Evolutionary conservation across 1,140 invertebrate species (phyloP).

Genomic region (Euura lappo): DNA sequence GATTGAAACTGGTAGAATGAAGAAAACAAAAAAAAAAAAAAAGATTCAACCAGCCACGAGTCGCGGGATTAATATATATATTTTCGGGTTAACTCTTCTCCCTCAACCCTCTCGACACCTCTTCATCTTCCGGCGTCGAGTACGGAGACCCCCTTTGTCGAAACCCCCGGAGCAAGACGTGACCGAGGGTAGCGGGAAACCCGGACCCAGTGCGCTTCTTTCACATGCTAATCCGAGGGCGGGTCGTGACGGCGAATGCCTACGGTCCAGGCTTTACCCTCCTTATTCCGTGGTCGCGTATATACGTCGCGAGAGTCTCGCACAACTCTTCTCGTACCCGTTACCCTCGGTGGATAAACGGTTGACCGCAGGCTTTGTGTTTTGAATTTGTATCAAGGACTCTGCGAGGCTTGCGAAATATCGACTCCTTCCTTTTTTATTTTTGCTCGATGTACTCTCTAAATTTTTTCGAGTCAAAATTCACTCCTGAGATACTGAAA

Average conservation of each 20-base stretch:
- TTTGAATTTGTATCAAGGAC: neutral
- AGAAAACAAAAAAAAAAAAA: too few species aligned
- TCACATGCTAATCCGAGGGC: neutral
- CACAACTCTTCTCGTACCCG: neutral
- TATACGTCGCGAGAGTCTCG: too few species aligned
- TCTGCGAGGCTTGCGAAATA: neutral
- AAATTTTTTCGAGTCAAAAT: too few species aligned
- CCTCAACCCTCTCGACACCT: neutral
- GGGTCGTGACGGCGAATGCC: neutral
- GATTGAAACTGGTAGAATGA: too few species aligned
- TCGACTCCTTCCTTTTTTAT: too few species aligned
- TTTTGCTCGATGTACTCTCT: too few species aligned
- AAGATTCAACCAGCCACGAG: too few species aligned
- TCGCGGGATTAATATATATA: neutral
- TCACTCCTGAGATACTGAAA: too few species aligned
- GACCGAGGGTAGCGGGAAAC: neutral
- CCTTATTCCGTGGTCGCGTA: neutral
- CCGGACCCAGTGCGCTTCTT: neutral
- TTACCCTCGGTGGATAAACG: neutral
- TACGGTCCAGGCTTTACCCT: neutral
- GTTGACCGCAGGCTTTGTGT: neutral
- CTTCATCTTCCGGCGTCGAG: neutral
- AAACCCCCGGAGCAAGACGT: slow-evolving; percentile 1
- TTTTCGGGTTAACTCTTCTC: neutral
- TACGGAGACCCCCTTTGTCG: neutral